Base-by-base conservation (phyloP, 2,888 invertebrate species). In the Drosophila neotestacea region DNA sequence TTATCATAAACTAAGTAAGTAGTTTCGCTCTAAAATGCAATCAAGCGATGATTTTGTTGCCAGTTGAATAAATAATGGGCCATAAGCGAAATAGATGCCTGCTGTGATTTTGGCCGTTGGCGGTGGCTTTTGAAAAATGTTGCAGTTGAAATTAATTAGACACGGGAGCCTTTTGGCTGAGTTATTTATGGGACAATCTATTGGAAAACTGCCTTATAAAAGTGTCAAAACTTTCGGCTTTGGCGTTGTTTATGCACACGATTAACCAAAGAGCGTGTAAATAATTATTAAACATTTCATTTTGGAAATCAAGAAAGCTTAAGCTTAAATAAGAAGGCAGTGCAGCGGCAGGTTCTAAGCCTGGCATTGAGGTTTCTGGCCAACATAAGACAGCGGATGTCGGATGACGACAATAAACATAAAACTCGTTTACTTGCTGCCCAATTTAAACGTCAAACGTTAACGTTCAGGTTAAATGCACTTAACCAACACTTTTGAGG, bases 401-500 rank as follows among this genome's bases (percentile, higher is more conserved):
- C 41, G 59, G 44, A 61, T 73, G 85, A 60, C 68, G 79, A 66
- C 52, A 56, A 68, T 60, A 39, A 39, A 36, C 10, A 11, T 36
- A 55, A 59, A 88, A 88, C 82, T 50, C 58, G 82, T 83, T 83
- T 79, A 56, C 13, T 27, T 16, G 70, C 64, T 42, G 79, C 48
- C 81, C 89, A 85, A 89, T 85, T 89, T 80, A 88, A 86, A 88
- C 84, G 84, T 88, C 85, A 85, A 88, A 59, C 81, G 70, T 65
- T 77, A 88, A 82, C 85, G 89, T 85, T 88, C 87, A 78, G 85
- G 89, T 86, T 88, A 90, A 86, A 88, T 88, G 85, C 85, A 86
- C 90, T 86, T 86, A 86, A 77, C 85, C 87, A 84, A 90, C 90
- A 90, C 85, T 83, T 85, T 85, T 88, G 85, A 80, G 84, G 74